Base-by-base conservation (phyloP, 2,888 invertebrate genomes). In the Smittia aterrima region DNA sequence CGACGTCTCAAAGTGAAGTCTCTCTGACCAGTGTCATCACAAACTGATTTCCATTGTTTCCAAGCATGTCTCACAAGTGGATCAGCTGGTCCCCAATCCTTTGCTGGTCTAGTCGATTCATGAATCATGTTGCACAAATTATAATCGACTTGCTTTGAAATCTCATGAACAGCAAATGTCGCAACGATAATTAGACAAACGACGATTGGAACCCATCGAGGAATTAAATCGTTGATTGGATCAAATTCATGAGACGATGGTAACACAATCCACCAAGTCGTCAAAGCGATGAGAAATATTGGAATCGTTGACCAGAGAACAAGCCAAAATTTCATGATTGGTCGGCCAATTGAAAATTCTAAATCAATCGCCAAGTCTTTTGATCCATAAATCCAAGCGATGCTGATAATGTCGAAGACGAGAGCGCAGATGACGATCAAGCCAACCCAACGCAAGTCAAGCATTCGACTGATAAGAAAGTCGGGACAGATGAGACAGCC, bases 71-170 rank as follows among this genome's bases (percentile, higher is more conserved):
- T 79, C 0, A 83, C 83, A 75, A 83, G 75, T 0, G 83, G 83
- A 78, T 83, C 83, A 1, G 83, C 83, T 11, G 83, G 83, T 1
- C 83, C 83, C 83, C 83, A 83, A 77, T 83, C 83, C 76, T 83
- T 83, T 1, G 83, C 82, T n/a, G 83, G 79, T 67, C 82, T 82
- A 0, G 82, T 82, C 1, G 83, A 82, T 76, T 83, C 83, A 73
- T 82, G 82, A 16, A 83, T 83, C 83, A 83, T 83, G 74, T 83
- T 82, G 67, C 82, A 82, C 78, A 82, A 83, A 76, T 83, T 83
- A 74, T 83, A 83, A 75, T 83, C 83, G n/a, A 83, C 83, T 77
- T 83, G 83, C 1, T 82, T 80, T 75, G 81, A 82, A 75, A 83
- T 81, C 76, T 82, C 82, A 54, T 83, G 77, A 62, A 81, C 80